These are phyloP conservation scores for Callospermophilus lateralis DNA, from an alignment of 2,113 vertebrate species.

Conservation along the genomic window DNA sequence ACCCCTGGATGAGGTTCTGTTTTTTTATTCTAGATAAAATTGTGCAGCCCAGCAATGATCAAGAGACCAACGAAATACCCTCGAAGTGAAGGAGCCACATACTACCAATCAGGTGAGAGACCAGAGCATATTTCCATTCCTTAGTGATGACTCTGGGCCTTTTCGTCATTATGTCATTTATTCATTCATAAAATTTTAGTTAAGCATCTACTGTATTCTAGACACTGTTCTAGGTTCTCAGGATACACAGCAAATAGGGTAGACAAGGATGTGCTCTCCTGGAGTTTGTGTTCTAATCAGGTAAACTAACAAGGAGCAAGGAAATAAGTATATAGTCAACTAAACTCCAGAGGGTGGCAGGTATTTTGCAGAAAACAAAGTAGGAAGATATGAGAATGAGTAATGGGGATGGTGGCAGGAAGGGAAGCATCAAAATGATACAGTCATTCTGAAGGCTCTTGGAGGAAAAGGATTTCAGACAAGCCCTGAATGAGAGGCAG, in stretches of 20 bases:
- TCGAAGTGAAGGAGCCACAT: neutral
- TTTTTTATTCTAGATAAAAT: neutral
- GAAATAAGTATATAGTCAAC: neutral
- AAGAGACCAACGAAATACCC: neutral
- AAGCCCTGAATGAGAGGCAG: neutral
- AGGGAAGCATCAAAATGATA: neutral
- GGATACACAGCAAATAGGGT: neutral
- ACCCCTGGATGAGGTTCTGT: neutral
- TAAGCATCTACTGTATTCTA: neutral
- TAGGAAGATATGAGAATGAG: neutral
- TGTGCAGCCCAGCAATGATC: rapidly evolving
- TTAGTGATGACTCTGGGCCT: neutral
- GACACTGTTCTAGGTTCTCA: neutral
- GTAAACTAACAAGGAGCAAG: neutral
- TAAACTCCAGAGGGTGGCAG: neutral
- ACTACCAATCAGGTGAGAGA: neutral
- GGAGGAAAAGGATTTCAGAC: neutral
- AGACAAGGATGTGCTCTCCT: neutral
- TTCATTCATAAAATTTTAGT: neutral
- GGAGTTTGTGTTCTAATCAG: neutral
- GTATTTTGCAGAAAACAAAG: neutral
- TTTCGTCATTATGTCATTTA: neutral
- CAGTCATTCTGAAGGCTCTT: neutral
- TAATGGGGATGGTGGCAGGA: neutral
- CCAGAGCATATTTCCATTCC: neutral